Percentiles rank a stretch among this genome's conserved stretches.
Evolutionary conservation across 2,797 vertebrate species (phyloP).

Genomic region (Pseudochirops corinnae): DNA sequence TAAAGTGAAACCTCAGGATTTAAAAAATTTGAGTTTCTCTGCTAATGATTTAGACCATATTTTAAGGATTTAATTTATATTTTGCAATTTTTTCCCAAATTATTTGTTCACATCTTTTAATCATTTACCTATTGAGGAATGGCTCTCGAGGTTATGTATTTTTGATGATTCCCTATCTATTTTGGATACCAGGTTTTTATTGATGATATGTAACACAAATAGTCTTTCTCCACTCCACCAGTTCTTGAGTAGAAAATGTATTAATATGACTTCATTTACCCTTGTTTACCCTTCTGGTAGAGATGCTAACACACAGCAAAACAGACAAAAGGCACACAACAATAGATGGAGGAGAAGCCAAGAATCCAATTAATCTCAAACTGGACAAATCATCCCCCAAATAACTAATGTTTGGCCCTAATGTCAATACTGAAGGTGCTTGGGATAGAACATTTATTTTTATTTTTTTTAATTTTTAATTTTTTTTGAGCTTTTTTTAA

Average conservation of each 20-base stretch:
- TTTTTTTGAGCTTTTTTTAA: too few species aligned
- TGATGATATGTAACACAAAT: not conserved
- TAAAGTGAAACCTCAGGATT: not conserved
- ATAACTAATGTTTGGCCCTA: not conserved
- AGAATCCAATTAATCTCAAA: not conserved
- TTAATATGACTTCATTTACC: not conserved
- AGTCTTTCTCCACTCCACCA: not conserved
- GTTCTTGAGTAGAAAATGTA: not conserved
- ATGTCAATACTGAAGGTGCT: constrained; percentile 4
- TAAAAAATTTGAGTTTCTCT: not conserved
- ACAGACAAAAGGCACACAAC: constrained; percentile 15
- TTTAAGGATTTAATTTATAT: not conserved
- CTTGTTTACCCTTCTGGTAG: not conserved
- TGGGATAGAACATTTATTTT: not conserved
- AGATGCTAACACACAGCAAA: constrained; percentile 50
- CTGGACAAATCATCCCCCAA: not conserved
- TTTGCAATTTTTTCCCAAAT: not conserved
- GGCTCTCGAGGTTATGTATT: not conserved
- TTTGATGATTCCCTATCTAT: not conserved
- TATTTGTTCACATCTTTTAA: not conserved
- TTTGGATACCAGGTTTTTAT: not conserved
- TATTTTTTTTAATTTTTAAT: too few species aligned
- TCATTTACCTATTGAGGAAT: not conserved
- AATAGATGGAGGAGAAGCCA: constrained; percentile 14
- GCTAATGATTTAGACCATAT: not conserved